These are phyloP conservation scores for Aphaenogaster rudis DNA, from an alignment of 1,140 invertebrate genomes.

Conservation along the genomic window DNA sequence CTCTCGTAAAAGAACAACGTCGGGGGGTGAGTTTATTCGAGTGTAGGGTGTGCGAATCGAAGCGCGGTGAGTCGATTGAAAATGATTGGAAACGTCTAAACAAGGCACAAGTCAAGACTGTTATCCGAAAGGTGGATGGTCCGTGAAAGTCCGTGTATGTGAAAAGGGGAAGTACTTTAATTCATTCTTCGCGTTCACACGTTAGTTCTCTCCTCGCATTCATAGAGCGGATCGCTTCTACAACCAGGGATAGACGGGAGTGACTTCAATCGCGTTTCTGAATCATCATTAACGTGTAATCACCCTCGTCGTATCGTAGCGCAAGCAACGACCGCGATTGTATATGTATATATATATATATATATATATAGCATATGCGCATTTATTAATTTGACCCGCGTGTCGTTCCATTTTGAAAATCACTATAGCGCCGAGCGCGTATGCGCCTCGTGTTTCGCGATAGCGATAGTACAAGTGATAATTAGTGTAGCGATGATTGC, in stretches of 20 bases:
- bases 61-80: constrained; percentile 34
- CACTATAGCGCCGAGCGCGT: not conserved
- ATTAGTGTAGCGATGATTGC: constrained; percentile 30
- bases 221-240: constrained; percentile 20
- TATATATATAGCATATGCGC: not conserved
- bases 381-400: constrained; percentile 40
- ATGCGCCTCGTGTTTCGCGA: constrained; percentile 39
- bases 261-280: constrained; percentile 8
- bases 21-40: constrained; percentile 4
- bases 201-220: not conserved
- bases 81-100: constrained; percentile 59
- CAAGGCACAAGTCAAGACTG: constrained; percentile 62
- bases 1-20: not conserved
- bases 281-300: constrained; percentile 40
- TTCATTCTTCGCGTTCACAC: constrained; percentile 36
- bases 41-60: constrained; percentile 12
- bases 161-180: constrained; percentile 31
- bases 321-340: constrained; percentile 28
- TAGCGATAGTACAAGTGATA: constrained; percentile 53
- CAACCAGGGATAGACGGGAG: constrained; percentile 35
- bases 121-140: constrained; percentile 49
- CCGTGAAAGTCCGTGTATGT: constrained; percentile 39
- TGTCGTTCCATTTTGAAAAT: constrained; percentile 22
- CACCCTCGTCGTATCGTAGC: constrained; percentile 51
- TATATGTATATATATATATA: constrained; percentile 21